Evolutionary conservation across 2,113 vertebrate genomes (phyloP).

Genomic region (Pterophyllum scalare): DNA sequence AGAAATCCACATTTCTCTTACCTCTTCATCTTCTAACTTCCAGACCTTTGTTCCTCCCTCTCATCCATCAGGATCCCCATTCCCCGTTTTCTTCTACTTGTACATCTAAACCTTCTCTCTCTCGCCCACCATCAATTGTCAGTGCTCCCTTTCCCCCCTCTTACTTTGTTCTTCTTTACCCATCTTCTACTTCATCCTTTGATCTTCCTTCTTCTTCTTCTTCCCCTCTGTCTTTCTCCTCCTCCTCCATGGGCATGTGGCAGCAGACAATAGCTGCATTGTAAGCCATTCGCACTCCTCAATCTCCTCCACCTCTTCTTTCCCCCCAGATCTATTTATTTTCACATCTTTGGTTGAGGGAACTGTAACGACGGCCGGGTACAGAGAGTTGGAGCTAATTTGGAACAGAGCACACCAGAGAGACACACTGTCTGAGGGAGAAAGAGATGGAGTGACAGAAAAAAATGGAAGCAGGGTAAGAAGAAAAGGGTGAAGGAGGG

Average conservation of each 20-base stretch:
- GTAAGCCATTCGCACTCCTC: conserved; percentile 53
- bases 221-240: not conserved
- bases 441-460: conserved; percentile 33
- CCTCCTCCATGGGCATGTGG: conserved; percentile 59
- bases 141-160: not conserved
- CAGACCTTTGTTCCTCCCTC: not conserved
- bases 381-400: conserved; percentile 65
- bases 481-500: not conserved
- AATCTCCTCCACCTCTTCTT: conserved; percentile 37
- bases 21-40: not conserved
- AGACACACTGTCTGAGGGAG: conserved; percentile 64
- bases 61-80: not conserved
- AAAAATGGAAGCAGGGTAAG: conserved; percentile 1
- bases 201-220: not conserved
- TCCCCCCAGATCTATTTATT: conserved; percentile 68
- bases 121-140: not conserved
- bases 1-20: not conserved
- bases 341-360: conserved; percentile 64
- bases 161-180: not conserved
- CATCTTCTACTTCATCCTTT: not conserved
- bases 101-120: not conserved
- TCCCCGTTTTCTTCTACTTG: not conserved
- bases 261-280: conserved; percentile 75
- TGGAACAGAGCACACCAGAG: conserved; percentile 64
- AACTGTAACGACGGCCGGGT: conserved; percentile 43